phyloP scores from a whole-genome alignment of 2,888 invertebrate species.

The Cetonia aurata region DNA sequence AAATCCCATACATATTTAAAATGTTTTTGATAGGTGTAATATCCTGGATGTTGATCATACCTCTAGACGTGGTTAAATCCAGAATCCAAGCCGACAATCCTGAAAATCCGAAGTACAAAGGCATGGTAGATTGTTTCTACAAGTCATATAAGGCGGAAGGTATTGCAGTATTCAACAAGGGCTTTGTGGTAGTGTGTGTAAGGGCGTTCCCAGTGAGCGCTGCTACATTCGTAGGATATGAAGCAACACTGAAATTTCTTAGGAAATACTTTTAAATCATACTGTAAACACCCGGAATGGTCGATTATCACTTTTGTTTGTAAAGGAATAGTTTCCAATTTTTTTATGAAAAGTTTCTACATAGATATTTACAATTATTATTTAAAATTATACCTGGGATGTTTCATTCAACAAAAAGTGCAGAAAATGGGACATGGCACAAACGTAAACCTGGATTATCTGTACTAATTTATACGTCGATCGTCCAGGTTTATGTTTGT shows the following conservation, averaged over 20 bases:
- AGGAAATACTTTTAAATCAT: slow-evolving; percentile 18
- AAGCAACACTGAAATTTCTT: slow-evolving; percentile 52
- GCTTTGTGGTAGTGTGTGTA: slow-evolving; percentile 72
- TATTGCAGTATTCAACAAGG: slow-evolving; percentile 72
- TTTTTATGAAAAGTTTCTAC: no score
- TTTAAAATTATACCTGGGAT: no score
- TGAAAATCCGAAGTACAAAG: slow-evolving; percentile 69
- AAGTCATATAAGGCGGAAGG: slow-evolving; percentile 72
- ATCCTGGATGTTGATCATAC: slow-evolving; percentile 78
- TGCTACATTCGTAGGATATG: slow-evolving; percentile 72
- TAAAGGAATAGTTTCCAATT: no score
- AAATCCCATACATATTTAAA: no score
- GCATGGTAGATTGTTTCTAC: slow-evolving; percentile 71
- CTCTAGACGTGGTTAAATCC: slow-evolving; percentile 82
- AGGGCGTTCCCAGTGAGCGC: slow-evolving; percentile 80
- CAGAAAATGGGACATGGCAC: no score
- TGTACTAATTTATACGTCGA: no score
- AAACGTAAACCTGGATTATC: no score
- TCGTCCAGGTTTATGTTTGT: no score
- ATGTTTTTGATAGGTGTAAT: slow-evolving; percentile 66
- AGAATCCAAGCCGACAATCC: slow-evolving; percentile 77
- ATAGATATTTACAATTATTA: no score
- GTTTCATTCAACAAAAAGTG: no score
- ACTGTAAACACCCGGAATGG: no score
- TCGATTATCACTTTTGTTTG: no score